Base-by-base conservation (phyloP, 2,888 invertebrate genomes). In the Pseudanteris insignis region DNA sequence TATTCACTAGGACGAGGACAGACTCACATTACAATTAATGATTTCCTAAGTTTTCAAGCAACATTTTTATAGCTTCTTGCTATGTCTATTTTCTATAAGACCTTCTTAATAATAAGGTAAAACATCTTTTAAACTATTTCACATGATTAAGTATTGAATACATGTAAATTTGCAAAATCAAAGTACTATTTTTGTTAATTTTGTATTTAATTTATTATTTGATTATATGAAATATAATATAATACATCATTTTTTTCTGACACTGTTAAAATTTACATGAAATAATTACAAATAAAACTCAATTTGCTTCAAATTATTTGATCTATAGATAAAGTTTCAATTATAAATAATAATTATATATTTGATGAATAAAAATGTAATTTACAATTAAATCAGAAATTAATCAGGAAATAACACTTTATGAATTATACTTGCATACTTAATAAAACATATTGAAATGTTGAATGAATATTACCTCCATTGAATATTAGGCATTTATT, bases 1-100 rank as follows among this genome's bases (percentile, higher is more conserved):
- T 36, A 37, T 47, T 30, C 47, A 47, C 14, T 44, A 24, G 44
- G 30, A 37, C 36, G 47, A 47, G 47, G 47, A 47, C 47, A 44
- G 29, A 29, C 32, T 10, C 25, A 21, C 44, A 47, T 46, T 46
- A 46, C 36, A 15, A 46, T 46, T 47, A 47, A 47, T 47, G 37
- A 47, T 47, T 47, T 47, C 34, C 47, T 37, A 47, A 37, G 37
- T 24, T 47, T 47, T 47, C 37, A 28, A 37, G 24, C 37, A 10
- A 37, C 47, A 44, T 24, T 44, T 44, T 32, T 44, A 10, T 21
- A 44, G 44, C 44, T 44, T 44, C 44, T 33, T 13, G 3, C 37
- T 37, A 24, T 37, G 21, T 33, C 24, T 13, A 41, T 26, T 26
- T 26, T 18, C 18, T 18, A n/a, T n/a, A n/a, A n/a, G n/a, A n/a